Evolutionary conservation across 2,888 invertebrate genomes (phyloP).

Genomic region (Cordilura impudica): DNA sequence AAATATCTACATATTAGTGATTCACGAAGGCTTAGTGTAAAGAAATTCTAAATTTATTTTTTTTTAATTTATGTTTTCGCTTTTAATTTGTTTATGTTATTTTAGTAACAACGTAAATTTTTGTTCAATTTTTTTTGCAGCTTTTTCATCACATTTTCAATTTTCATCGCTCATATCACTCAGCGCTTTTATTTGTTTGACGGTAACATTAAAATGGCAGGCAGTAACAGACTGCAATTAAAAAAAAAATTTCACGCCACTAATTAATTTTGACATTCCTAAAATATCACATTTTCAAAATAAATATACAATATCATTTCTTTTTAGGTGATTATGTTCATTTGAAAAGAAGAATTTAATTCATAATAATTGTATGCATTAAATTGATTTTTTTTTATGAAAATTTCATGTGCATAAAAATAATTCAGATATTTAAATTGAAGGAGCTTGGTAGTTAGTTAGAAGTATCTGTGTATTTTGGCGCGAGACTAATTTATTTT

Average conservation of each 20-base stretch:
- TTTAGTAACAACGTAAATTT: constrained; percentile 21
- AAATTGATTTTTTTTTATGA: no score
- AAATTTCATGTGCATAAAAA: no score
- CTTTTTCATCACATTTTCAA: constrained; percentile 33
- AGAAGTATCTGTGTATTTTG: no score
- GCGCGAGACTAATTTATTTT: no score
- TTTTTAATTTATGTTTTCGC: not conserved
- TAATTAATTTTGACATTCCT: constrained; percentile 40
- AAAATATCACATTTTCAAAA: not conserved
- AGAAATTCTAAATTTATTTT: constrained; percentile 25
- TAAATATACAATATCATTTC: not conserved
- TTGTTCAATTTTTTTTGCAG: constrained; percentile 3
- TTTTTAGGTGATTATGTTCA: not conserved
- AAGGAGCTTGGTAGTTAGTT: no score
- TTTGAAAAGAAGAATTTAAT: no score
- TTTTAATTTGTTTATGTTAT: constrained; percentile 3
- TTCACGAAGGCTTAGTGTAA: constrained; percentile 1
- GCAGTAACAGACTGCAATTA: constrained; percentile 24
- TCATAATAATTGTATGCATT: constrained; percentile 1
- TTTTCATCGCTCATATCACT: constrained; percentile 39
- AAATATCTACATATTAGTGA: not conserved
- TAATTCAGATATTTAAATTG: no score
- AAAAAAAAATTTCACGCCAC: constrained; percentile 32
- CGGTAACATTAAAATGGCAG: constrained; percentile 42
- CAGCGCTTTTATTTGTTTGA: constrained; percentile 34